These are phyloP conservation scores for Menidia beryllina DNA, from an alignment of 2,113 vertebrate genomes.

Conservation along the genomic window DNA sequence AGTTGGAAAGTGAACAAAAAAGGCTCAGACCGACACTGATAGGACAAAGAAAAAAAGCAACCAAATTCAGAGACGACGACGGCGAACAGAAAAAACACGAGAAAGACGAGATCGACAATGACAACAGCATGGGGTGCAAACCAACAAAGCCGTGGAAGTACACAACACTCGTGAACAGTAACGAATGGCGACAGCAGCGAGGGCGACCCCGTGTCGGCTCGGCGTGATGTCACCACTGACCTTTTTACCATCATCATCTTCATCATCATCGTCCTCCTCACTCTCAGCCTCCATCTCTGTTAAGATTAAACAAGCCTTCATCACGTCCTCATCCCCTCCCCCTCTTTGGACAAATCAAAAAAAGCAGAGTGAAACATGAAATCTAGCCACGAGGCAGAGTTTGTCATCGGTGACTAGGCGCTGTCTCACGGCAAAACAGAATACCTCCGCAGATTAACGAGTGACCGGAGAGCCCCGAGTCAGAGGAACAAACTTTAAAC, in stretches of 20 bases:
- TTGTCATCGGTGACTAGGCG: neutral
- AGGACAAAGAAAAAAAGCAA: slow-evolving; percentile 17
- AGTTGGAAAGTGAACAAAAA: neutral
- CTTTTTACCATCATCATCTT: slow-evolving; percentile 89
- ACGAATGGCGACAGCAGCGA: slow-evolving; percentile 41
- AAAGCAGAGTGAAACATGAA: neutral
- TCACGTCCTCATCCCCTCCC: slow-evolving; percentile 1
- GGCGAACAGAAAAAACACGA: slow-evolving; percentile 1
- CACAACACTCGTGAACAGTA: slow-evolving; percentile 27
- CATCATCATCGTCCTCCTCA: slow-evolving; percentile 80
- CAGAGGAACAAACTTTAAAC: neutral
- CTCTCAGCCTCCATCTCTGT: slow-evolving; percentile 80
- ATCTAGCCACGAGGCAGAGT: neutral
- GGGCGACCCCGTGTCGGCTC: slow-evolving; percentile 26
- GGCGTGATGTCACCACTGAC: slow-evolving; percentile 86
- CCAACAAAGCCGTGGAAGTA: slow-evolving; percentile 12
- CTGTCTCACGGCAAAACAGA: neutral
- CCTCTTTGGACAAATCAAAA: neutral
- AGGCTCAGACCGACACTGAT: neutral
- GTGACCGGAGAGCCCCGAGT: slow-evolving; percentile 2
- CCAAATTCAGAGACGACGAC: neutral
- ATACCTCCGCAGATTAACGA: neutral
- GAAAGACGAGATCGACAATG: slow-evolving; percentile 1
- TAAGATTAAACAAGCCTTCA: slow-evolving; percentile 62
- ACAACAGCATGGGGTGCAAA: slow-evolving; percentile 8